Percentiles rank a stretch among this genome's conserved stretches.
Evolutionary conservation across 2,113 vertebrate species (phyloP).

Genomic region (Centropus unirufus): DNA sequence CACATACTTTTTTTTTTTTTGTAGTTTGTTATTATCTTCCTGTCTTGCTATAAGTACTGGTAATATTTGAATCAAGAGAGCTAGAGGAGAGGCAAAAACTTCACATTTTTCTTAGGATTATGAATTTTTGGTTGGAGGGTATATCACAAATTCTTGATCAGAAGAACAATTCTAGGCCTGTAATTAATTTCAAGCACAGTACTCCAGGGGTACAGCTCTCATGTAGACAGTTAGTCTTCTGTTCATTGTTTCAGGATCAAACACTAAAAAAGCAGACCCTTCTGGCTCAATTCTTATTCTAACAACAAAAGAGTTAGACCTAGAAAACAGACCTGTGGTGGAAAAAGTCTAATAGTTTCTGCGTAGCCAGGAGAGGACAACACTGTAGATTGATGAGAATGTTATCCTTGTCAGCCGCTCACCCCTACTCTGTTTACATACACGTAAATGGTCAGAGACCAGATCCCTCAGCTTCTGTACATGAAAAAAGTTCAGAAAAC

Average conservation of each 20-base stretch:
- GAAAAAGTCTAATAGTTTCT: background rate
- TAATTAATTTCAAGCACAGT: background rate
- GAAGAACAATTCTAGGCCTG: background rate
- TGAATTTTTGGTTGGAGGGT: background rate
- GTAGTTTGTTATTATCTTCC: background rate
- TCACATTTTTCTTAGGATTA: background rate
- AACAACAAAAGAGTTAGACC: background rate
- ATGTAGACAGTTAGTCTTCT: background rate
- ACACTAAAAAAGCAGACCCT: fast-evolving
- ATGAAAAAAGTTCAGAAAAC: background rate
- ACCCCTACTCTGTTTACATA: background rate
- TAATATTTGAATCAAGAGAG: background rate
- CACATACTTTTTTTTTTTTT: background rate
- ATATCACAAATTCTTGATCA: background rate
- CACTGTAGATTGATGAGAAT: background rate
- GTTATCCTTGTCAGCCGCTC: background rate
- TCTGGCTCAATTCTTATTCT: fast-evolving
- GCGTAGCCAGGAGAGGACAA: background rate
- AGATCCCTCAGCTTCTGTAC: background rate
- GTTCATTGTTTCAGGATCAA: background rate
- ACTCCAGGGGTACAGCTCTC: background rate
- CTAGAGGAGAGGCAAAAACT: no score
- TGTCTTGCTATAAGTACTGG: background rate
- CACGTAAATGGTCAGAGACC: background rate
- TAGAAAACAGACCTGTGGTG: background rate